Conservation (phyloP, 1,140 invertebrate genomes). For the Aphaenogaster floridana region DNA sequence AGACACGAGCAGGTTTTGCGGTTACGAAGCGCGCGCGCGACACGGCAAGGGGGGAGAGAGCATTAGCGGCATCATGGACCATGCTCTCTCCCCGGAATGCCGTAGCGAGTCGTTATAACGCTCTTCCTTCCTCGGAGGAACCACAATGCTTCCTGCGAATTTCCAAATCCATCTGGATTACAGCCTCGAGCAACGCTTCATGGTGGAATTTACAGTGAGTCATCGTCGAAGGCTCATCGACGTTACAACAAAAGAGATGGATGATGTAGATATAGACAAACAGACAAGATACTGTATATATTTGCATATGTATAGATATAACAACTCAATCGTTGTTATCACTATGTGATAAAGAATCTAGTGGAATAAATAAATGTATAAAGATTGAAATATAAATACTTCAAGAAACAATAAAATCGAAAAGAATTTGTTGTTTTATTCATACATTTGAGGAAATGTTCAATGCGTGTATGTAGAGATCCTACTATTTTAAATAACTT, state of each 20-base stretch:
- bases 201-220: constrained; percentile 47
- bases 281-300: background rate
- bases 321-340: background rate
- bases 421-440: background rate
- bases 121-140: constrained; percentile 61
- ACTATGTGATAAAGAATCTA: background rate
- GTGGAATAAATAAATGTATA: background rate
- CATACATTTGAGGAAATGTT: background rate
- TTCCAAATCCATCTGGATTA: constrained; percentile 66
- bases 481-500: background rate
- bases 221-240: constrained; percentile 44
- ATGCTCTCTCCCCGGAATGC: constrained; percentile 56
- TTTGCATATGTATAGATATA: background rate
- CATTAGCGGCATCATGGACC: constrained; percentile 57
- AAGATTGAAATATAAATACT: background rate
- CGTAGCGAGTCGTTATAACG: constrained; percentile 61
- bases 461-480: background rate
- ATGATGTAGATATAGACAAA: background rate
- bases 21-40: constrained; percentile 39
- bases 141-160: constrained; percentile 64
- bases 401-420: background rate
- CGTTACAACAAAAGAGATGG: constrained; percentile 23
- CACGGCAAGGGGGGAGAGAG: constrained; percentile 5
- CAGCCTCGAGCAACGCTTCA: constrained; percentile 51
- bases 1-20: constrained; percentile 67